These are phyloP conservation scores for Cheirogaleus major DNA, from an alignment of 2,797 vertebrate genomes.

Conservation along the genomic window DNA sequence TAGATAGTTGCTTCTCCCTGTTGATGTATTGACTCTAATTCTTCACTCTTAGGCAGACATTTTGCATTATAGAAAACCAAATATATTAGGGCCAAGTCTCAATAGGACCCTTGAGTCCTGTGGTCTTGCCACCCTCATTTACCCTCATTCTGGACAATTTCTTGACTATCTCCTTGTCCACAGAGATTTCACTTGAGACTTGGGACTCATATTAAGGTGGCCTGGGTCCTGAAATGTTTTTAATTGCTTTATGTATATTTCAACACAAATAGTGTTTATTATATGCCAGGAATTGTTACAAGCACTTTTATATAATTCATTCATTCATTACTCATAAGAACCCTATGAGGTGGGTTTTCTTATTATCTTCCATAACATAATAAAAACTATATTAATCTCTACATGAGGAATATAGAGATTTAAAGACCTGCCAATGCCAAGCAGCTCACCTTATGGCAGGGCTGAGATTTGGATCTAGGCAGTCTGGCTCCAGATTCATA, in stretches of 20 bases:
- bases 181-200: neutral
- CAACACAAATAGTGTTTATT: neutral
- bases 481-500: neutral
- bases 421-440: neutral
- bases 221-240: neutral
- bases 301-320: neutral
- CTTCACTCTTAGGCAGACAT: neutral
- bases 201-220: neutral
- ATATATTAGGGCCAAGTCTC: neutral
- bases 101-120: neutral
- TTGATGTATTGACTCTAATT: neutral
- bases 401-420: neutral
- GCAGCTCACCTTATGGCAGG: neutral
- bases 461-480: neutral
- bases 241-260: neutral
- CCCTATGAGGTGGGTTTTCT: neutral
- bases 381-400: neutral
- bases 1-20: neutral
- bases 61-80: neutral
- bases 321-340: neutral
- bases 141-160: neutral
- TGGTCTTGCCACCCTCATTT: neutral
- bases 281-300: neutral
- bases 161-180: neutral
- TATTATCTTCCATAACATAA: neutral